Evolutionary conservation across 2,797 vertebrate genomes (phyloP), one percentile per base, ranked within the genome.

Genomic region (Gobionotothen gibberifrons): DNA sequence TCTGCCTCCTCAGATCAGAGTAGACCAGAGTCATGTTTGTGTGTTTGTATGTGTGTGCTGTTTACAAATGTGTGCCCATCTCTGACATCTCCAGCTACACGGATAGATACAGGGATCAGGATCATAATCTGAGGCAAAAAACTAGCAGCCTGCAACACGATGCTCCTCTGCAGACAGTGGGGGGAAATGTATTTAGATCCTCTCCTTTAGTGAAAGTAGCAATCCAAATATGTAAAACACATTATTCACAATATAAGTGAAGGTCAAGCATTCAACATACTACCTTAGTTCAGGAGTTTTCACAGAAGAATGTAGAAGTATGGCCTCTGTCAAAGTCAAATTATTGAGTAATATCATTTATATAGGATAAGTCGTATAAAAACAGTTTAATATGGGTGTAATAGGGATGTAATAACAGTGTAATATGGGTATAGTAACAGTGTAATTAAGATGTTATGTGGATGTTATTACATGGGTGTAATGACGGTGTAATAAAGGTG

Each of bases 21-120:
- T 0, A 16, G 47, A 42, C 36, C 54, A n/a, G 65, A 54, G 52
- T 53, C 40, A 9, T 55, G 69, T 62, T 5, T 54, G 73, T 54
- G 51, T 22, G 61, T 70, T 14, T 69, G 61, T 44, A 7, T 64
- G 47, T 51, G 47, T 51, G 61, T 12, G 61, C 8, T 64, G 48
- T 65, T 65, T 65, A 17, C 48, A 46, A 14, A 49, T 19, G 40
- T 22, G 76, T 59, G 53, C 14, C 39, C 40, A 5, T 36, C 32
- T 6, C 32, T 36, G 12, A n/a, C n/a, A 14, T 48, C 49, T 55
- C 15, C 22, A 36, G 26, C 13, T 49, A 13, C 49, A 5, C 19
- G 7, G 36, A 51, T 26, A 26, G 26, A 76, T 32, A 3, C 6
- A 4, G n/a, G 57, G 13, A 42, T 40, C 48, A 32, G 32, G 16